Evolutionary conservation across 2,113 vertebrate species (phyloP), one percentile per base, ranked within the genome.

Genomic region (Nesogale talazaci): DNA sequence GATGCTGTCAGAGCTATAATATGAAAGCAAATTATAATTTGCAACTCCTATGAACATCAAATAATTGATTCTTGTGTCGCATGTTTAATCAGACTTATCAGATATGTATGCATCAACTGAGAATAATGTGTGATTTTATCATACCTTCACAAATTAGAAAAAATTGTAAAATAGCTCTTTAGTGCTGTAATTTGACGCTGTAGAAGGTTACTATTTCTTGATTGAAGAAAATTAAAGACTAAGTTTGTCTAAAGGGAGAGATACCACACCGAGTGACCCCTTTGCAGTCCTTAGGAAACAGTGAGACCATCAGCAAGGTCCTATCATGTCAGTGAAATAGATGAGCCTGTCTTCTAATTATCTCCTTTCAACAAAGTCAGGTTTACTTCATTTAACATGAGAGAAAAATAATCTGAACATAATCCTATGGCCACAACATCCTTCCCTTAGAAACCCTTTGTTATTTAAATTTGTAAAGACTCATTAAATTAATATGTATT

Each of bases 21-120:
- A 61, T 52, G 59, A 90, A 38, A 87, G 63, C 76, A 70, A 90
- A 89, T 90, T 83, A 77, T 42, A 87, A 77, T 83, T 83, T 91
- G 38, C 59, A 1, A 80, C 92, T 93, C 31, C 40, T 74, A 2
- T 59, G 81, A 69, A 89, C 59, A 65, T 59, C 40, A 63, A 52
- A 75, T 88, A 81, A 59, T 46, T 89, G 46, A 6, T 89, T 87
- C 65, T 76, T 85, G 40, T 77, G 75, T 61, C 87, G 29, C 38
- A 20, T 76, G 27, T 87, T 83, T 89, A 67, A 89, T 76, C 34
- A 69, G 59, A 63, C n/a, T 89, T 91, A 63, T 56, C 77, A 76
- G 74, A 65, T 87, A 83, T 83, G 77, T 11, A 59, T 59, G 25
- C 52, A 42, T 86, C 57, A 87, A 25, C 29, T 72, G 36, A 74